Base-by-base conservation (phyloP, 2,888 invertebrate species). In the Agriopis aurantiaria region DNA sequence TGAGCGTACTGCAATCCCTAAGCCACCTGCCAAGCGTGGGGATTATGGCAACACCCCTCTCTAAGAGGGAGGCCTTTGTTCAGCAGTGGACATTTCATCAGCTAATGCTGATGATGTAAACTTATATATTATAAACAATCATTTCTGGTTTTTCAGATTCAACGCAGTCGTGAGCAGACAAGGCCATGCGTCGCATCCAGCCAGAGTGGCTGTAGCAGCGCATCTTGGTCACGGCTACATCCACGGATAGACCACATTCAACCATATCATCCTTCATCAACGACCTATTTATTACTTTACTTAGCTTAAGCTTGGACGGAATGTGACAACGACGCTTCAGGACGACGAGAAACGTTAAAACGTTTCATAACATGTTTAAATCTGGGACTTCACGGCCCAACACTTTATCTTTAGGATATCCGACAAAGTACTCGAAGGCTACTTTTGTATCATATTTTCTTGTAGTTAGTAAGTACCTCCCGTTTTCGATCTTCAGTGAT, bases 111-210 rank as follows among this genome's bases (percentile, higher is more conserved):
- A 23, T 23, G 17, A 23, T 23, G 17, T 23, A 3, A 33, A 33
- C 33, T 33, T 0, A 5, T 33, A 33, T 33, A n/a, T 57, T 14
- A 9, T 11, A 17, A 23, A 46, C n/a, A 45, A 10, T 58, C 14
- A 10, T n/a, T 51, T n/a, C 84, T 83, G 10, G 33, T 40, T 51
- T 51, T 43, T 3, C 82, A 95, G 95, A 68, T 95, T 95, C 87
- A 95, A 95, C 82, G 95, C 95, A 0, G 92, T 95, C 12, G 95
- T 95, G 0, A 95, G 95, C 86, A 93, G 94, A 80, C 87, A 90
- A 73, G 95, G 95, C 0, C 95, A 95, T 71, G 95, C 95, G 0
- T 92, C 91, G 65, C 95, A 95, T 76, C 95, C 95, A 3, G 95
- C 89, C 0, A 84, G 83, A 43, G 86, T 87, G 41, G 84, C 90